Conservation (phyloP, 2,888 invertebrate species). For the Cenopis cana region DNA sequence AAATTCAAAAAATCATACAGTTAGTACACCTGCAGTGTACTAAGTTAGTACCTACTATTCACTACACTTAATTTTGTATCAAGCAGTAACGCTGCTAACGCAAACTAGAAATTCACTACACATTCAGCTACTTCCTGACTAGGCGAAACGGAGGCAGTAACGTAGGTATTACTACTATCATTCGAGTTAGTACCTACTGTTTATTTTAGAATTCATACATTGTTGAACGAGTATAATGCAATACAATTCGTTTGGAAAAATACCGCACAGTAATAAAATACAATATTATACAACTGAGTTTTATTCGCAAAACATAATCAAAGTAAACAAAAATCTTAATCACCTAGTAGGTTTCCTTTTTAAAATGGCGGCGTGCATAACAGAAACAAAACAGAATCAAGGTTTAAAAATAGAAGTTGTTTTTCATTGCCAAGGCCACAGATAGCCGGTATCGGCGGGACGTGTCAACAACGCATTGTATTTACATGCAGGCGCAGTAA, state of each 20-base stretch:
- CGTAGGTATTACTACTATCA: too few species aligned
- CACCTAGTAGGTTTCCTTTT: constrained; percentile 51
- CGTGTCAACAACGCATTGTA: constrained; percentile 76
- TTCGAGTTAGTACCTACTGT: too few species aligned
- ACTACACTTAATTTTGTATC: too few species aligned
- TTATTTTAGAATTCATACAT: too few species aligned
- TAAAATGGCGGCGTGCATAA: constrained; percentile 63
- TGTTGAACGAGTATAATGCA: too few species aligned
- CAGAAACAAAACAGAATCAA: constrained; percentile 62
- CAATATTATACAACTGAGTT: constrained; percentile 6
- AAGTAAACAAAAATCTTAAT: constrained; percentile 37
- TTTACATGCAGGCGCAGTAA: constrained; percentile 67
- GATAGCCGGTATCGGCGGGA: constrained; percentile 75
- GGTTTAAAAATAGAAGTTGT: constrained; percentile 66
- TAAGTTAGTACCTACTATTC: too few species aligned
- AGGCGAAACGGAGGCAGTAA: too few species aligned
- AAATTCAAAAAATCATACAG: too few species aligned
- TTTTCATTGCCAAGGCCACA: constrained; percentile 84
- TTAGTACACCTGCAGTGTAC: too few species aligned
- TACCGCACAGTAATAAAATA: neutral
- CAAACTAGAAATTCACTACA: too few species aligned
- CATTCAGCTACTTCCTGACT: too few species aligned
- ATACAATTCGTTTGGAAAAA: neutral
- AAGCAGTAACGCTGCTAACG: too few species aligned
- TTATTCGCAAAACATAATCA: constrained; percentile 31